Percentiles rank a stretch among this genome's conserved stretches.
Evolutionary conservation across 2,797 vertebrate genomes (phyloP).

Genomic region (Coilia nasus): DNA sequence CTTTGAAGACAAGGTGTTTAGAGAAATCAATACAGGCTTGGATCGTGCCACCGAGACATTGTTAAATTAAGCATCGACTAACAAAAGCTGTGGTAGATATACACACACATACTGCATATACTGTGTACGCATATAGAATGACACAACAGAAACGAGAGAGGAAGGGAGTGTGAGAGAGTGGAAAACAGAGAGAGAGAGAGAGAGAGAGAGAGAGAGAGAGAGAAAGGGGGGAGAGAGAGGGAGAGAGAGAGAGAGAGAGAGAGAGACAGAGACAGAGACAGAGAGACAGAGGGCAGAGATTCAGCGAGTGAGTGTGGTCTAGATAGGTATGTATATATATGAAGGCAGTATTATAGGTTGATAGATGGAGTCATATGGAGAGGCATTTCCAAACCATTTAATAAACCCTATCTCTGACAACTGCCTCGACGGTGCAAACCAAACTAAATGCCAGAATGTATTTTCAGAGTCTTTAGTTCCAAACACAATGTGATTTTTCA

Average conservation of each 20-base stretch:
- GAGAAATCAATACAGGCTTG: not conserved
- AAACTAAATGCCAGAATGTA: not conserved
- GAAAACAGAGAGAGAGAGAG: no score
- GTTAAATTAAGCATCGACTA: not conserved
- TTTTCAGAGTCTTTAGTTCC: constrained; percentile 13
- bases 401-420: not conserved
- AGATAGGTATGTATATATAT: not conserved
- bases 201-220: not conserved
- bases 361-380: not conserved
- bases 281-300: not conserved
- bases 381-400: not conserved
- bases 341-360: no score
- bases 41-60: not conserved
- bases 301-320: not conserved
- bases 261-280: not conserved
- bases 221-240: not conserved
- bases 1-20: not conserved
- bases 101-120: not conserved
- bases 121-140: no score
- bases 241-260: not conserved
- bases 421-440: not conserved
- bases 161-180: no score
- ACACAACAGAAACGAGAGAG: no score
- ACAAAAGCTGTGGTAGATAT: not conserved
- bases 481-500: not conserved